Base-by-base conservation (phyloP, 2,888 invertebrate genomes). In the Phanerotoma sp. region DNA sequence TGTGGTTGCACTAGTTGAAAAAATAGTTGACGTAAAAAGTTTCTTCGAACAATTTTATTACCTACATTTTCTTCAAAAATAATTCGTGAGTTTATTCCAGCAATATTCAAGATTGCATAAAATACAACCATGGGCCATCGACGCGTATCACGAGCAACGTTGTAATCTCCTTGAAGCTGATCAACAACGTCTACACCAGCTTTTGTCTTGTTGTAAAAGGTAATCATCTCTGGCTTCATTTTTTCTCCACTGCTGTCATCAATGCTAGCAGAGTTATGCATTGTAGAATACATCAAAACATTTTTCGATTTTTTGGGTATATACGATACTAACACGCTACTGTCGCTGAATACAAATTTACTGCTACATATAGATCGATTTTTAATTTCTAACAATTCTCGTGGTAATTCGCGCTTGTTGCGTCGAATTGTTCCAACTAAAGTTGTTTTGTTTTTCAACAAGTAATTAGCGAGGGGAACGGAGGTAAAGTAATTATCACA, bases 401-500 rank as follows among this genome's bases (percentile, higher is more conserved):
- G 58, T 37, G 62, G 61, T 37, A 61, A 48, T 47, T 57, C 56
- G 28, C 33, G 58, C 46, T 66, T 67, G 40, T 66, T 62, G 52
- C 57, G 54, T 15, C 54, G 56, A 6, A 66, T 6, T 7, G 64
- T 67, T 15, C 62, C 62, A 20, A 63, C 54, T 10, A 62, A 40
- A 33, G 64, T 54, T 21, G 57, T 56, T 7, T 59, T 51, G 45
- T 62, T 44, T 13, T 56, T 35, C 33, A 55, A 21, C n/a, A 71
- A 62, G 42, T 66, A 57, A 22, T 60, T 48, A 10, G 54, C 52
- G 56, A 71, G 50, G 11, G 64, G 63, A 11, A 66, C 57, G 61
- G 66, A 66, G 37, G 66, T 66, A 35, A 64, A 73, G 65, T 66
- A 71, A 61, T 63, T 30, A n/a, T n/a, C n/a, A n/a, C n/a, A n/a